Conservation (phyloP, 2,888 invertebrate genomes). For the Amitus sp. region DNA sequence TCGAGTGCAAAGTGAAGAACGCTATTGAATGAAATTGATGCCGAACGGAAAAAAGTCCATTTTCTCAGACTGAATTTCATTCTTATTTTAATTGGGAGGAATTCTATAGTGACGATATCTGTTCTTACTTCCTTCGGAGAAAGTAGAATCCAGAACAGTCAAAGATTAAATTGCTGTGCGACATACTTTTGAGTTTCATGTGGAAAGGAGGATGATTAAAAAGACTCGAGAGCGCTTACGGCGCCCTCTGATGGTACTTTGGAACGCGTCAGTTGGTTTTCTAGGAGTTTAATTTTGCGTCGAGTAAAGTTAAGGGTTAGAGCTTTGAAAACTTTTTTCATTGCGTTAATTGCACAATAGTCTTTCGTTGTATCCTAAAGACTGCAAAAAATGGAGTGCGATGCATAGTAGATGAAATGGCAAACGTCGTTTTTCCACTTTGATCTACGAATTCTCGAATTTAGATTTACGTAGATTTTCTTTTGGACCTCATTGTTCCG, state of each 20-base stretch:
- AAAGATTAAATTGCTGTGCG: slow-evolving; percentile 1
- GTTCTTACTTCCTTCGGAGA: background rate
- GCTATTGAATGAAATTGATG: too few relatives aligned
- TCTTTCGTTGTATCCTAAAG: slow-evolving; percentile 36
- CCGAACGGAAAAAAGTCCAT: too few relatives aligned
- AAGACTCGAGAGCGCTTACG: slow-evolving; percentile 50
- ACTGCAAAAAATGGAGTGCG: background rate
- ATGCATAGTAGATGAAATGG: slow-evolving; percentile 12
- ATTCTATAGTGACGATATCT: too few relatives aligned
- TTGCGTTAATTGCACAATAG: slow-evolving; percentile 35
- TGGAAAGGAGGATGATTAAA: slow-evolving; percentile 41
- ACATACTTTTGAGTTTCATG: background rate
- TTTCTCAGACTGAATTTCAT: too few relatives aligned
- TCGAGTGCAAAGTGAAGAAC: too few relatives aligned
- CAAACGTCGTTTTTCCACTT: too few relatives aligned
- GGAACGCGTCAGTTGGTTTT: slow-evolving; percentile 53
- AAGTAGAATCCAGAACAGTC: background rate
- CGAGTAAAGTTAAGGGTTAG: slow-evolving; percentile 55
- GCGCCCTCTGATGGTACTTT: slow-evolving; percentile 48
- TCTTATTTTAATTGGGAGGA: too few relatives aligned
- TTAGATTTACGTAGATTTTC: too few relatives aligned
- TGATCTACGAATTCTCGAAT: too few relatives aligned
- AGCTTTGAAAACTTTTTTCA: slow-evolving; percentile 53
- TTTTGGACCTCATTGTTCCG: too few relatives aligned
- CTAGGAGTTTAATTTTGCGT: slow-evolving; percentile 53